These are phyloP conservation scores for Cylindroiulus punctatus DNA, from an alignment of 2,888 invertebrate genomes.

Conservation along the genomic window DNA sequence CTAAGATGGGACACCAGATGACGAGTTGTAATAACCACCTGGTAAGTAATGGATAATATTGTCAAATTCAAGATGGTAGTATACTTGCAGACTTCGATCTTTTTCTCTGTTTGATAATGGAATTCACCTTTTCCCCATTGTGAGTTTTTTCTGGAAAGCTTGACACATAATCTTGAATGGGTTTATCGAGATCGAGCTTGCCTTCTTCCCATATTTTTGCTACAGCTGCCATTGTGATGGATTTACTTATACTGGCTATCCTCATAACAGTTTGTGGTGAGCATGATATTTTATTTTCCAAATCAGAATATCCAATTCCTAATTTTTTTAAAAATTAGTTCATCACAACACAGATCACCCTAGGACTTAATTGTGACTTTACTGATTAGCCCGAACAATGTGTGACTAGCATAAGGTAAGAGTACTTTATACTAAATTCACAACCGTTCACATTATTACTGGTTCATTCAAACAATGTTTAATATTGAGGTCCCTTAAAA, in stretches of 20 bases:
- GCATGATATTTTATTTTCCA: conserved; percentile 69
- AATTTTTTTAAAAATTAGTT: conserved; percentile 8
- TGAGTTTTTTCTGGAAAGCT: conserved; percentile 69
- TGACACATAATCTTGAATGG: conserved; percentile 69
- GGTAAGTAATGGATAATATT: conserved; percentile 40
- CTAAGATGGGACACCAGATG: conserved; percentile 69
- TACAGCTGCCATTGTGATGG: conserved; percentile 69
- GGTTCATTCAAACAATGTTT: too few relatives aligned
- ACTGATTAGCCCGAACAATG: too few relatives aligned
- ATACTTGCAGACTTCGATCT: not conserved
- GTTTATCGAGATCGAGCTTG: conserved; percentile 69
- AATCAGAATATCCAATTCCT: conserved; percentile 70
- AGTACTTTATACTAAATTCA: too few relatives aligned
- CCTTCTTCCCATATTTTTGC: conserved; percentile 69
- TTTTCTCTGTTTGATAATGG: not conserved
- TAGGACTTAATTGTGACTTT: too few relatives aligned
- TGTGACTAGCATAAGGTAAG: too few relatives aligned
- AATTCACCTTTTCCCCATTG: conserved; percentile 66
- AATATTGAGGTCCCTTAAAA: too few relatives aligned
- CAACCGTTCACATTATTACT: too few relatives aligned
- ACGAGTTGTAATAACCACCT: conserved; percentile 69
- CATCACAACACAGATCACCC: too few relatives aligned
- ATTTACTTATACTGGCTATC: conserved; percentile 73
- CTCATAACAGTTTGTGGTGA: conserved; percentile 69
- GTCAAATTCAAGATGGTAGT: conserved; percentile 4